These are phyloP conservation scores for Papilio protenor DNA, from an alignment of 2,888 invertebrate species.

Conservation along the genomic window DNA sequence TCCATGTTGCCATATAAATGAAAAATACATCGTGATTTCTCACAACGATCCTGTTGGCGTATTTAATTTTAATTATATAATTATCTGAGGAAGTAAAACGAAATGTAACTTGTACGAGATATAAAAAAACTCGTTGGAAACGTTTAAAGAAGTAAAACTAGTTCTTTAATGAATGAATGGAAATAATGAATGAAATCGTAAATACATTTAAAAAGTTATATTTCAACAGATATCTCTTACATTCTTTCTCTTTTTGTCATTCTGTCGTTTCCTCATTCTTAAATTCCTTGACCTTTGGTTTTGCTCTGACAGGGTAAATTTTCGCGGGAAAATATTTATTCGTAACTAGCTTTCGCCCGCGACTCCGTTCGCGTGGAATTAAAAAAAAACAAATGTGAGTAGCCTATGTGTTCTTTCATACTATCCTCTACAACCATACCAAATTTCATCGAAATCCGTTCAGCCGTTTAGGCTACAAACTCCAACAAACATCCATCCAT, in stretches of 20 bases:
- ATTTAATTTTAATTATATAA: background rate
- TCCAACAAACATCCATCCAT: too few species aligned
- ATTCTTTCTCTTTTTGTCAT: background rate
- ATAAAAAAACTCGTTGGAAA: background rate
- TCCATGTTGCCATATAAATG: background rate
- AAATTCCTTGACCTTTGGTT: background rate
- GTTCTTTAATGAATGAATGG: conserved; percentile 5
- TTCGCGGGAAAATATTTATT: background rate
- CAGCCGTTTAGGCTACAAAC: too few species aligned
- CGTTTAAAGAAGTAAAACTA: background rate
- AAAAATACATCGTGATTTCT: background rate
- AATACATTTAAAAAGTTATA: background rate
- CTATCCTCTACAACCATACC: too few species aligned
- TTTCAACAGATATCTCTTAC: background rate
- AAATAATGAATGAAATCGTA: conserved; percentile 13
- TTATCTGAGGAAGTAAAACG: background rate
- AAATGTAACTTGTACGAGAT: background rate
- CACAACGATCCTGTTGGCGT: background rate
- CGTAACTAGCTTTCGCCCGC: too few species aligned
- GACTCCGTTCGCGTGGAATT: too few species aligned
- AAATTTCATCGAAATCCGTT: too few species aligned
- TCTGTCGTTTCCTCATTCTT: background rate
- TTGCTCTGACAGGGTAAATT: background rate
- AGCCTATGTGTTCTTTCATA: too few species aligned
- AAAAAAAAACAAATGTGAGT: too few species aligned